Evolutionary conservation across 2,797 vertebrate species (phyloP).

Genomic region (Lepilemur ruficaudatus): DNA sequence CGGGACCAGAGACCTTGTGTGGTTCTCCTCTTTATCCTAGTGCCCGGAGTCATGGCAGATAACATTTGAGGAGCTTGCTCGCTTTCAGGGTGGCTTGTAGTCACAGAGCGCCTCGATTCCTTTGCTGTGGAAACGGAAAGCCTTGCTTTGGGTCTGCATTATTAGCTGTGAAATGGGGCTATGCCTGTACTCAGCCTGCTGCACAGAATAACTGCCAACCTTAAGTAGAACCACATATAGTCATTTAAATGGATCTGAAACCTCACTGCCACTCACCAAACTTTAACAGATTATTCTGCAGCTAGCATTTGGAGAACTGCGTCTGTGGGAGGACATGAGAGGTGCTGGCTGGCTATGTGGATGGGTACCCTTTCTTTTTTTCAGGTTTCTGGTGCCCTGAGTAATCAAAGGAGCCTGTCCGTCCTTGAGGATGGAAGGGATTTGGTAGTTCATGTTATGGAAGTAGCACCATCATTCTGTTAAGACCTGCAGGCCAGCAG

Average conservation of each 20-base stretch:
- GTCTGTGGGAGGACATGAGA: conserved; percentile 28
- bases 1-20: background rate
- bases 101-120: background rate
- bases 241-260: conserved; percentile 36
- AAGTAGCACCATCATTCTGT: conserved; percentile 3
- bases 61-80: background rate
- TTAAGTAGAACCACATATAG: background rate
- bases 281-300: conserved; percentile 40
- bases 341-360: background rate
- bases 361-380: conserved; percentile 23
- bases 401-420: background rate
- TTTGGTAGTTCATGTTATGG: conserved; percentile 27
- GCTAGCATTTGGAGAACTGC: conserved; percentile 17
- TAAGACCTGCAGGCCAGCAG: conserved; percentile 30
- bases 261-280: background rate
- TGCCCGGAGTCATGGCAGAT: background rate
- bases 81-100: background rate
- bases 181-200: background rate
- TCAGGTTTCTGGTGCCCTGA: background rate
- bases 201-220: conserved; percentile 17
- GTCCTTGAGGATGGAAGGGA: background rate
- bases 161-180: background rate
- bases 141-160: conserved; percentile 1
- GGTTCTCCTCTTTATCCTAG: background rate
- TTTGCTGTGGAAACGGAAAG: background rate